A percentile compares a stretch with the other conserved stretches of the same genome.
Conservation (phyloP, 1,140 invertebrate genomes). For the Vollenhovia emeryi region DNA sequence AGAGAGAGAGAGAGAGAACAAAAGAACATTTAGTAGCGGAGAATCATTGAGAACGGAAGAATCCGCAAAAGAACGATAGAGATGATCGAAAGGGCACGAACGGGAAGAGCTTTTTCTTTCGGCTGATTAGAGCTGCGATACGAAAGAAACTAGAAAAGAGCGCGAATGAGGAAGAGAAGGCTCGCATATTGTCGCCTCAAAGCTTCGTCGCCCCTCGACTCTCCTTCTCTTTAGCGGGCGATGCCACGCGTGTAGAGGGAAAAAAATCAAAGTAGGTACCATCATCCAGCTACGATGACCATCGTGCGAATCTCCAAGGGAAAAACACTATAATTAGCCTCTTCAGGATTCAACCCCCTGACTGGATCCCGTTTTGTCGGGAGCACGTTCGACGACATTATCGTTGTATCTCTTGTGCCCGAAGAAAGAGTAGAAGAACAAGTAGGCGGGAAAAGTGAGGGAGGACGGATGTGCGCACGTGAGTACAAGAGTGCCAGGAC, state of each 20-base stretch:
- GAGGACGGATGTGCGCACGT: constrained; percentile 32
- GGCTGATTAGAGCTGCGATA: constrained; percentile 75
- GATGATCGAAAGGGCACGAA: constrained; percentile 23
- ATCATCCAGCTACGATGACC: constrained; percentile 74
- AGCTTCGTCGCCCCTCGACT: constrained; percentile 28
- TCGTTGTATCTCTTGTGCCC: constrained; percentile 58
- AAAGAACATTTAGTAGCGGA: constrained; percentile 25
- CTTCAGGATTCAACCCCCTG: constrained; percentile 33
- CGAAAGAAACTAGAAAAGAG: constrained; percentile 16
- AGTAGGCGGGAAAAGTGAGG: background rate
- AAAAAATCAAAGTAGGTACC: constrained; percentile 78
- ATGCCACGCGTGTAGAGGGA: constrained; percentile 39
- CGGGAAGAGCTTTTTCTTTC: constrained; percentile 72
- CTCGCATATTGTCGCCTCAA: constrained; percentile 55
- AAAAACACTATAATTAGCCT: constrained; percentile 72
- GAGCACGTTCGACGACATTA: constrained; percentile 71
- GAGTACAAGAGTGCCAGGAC: constrained; percentile 47
- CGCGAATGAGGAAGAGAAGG: constrained; percentile 35
- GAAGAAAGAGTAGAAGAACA: background rate
- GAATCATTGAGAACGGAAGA: background rate
- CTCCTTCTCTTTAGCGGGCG: background rate
- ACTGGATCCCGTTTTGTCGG: constrained; percentile 18
- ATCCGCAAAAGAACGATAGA: constrained; percentile 19
- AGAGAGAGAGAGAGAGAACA: constrained; percentile 9
- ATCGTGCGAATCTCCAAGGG: constrained; percentile 70